Percentiles rank a stretch among this genome's conserved stretches.
Conservation (phyloP, 1,140 invertebrate genomes). For the Macrobrachium nipponense region DNA sequence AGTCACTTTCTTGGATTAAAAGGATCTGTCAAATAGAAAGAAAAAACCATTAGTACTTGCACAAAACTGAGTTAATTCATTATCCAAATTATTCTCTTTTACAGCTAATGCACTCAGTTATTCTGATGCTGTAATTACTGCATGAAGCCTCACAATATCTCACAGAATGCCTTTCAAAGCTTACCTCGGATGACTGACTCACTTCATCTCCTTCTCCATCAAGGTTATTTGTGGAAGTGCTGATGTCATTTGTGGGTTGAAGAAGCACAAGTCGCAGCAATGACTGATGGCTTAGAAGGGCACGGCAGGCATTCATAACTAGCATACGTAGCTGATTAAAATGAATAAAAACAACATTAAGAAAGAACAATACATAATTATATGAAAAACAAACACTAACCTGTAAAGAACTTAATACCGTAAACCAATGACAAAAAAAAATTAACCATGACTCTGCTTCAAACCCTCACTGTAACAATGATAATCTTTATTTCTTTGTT, state of each 20-base stretch:
- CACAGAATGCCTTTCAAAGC: not conserved
- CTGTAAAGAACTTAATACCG: too few species aligned
- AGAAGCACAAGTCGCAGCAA: slow-evolving; percentile 63
- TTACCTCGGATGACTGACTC: slow-evolving; percentile 33
- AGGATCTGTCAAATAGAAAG: slow-evolving; percentile 66
- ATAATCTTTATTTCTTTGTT: too few species aligned
- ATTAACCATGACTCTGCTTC: too few species aligned
- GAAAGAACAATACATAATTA: not conserved
- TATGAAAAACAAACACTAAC: not conserved
- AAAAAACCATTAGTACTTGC: not conserved
- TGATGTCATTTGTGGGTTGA: slow-evolving; percentile 40
- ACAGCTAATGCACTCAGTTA: not conserved
- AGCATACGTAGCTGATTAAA: slow-evolving; percentile 56
- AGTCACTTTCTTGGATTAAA: slow-evolving; percentile 81
- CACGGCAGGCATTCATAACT: slow-evolving; percentile 62
- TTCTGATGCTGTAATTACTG: too few species aligned
- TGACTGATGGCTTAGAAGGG: slow-evolving; percentile 57
- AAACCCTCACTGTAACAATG: too few species aligned
- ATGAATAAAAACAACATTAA: not conserved
- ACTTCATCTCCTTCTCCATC: slow-evolving; percentile 39
- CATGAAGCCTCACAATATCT: too few species aligned
- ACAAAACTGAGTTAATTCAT: too few species aligned
- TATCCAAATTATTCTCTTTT: too few species aligned
- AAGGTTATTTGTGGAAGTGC: slow-evolving; percentile 65
- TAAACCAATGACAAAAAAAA: too few species aligned